These are phyloP conservation scores for Sinocyclocheilus anophthalmus DNA, from an alignment of 2,113 vertebrate genomes.

Conservation along the genomic window DNA sequence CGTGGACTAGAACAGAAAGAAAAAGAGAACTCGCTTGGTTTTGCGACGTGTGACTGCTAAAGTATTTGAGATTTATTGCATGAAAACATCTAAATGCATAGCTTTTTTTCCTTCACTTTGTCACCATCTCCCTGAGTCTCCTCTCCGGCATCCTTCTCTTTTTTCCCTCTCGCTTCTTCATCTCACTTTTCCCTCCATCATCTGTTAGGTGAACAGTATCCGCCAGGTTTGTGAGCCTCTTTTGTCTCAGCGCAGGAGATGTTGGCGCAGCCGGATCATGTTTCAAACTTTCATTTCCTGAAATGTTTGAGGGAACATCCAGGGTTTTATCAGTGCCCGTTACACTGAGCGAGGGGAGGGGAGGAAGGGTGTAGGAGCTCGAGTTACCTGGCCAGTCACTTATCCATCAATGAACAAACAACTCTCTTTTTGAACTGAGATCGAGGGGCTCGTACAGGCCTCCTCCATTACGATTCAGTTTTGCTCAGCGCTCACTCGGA, in stretches of 20 bases:
- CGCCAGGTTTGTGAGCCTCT: conserved; percentile 48
- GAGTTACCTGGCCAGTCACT: conserved; percentile 58
- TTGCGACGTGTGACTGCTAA: background rate
- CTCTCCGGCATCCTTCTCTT: conserved; percentile 15
- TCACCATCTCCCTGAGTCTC: conserved; percentile 16
- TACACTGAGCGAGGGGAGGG: conserved; percentile 51
- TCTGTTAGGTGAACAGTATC: conserved; percentile 53
- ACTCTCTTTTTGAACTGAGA: conserved; percentile 49
- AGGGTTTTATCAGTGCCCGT: conserved; percentile 60
- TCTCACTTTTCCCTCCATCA: conserved; percentile 50
- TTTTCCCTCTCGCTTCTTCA: background rate
- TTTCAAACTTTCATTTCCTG: conserved; percentile 66
- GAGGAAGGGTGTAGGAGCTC: conserved; percentile 40
- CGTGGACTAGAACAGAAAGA: background rate
- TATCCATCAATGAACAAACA: conserved; percentile 59
- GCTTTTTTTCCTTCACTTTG: background rate
- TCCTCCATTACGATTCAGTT: conserved; percentile 5
- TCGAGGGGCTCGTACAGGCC: conserved; percentile 10
- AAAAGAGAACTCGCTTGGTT: background rate
- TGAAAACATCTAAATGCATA: background rate
- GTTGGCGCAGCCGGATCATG: conserved; percentile 55
- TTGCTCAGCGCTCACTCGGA: background rate
- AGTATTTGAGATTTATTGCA: background rate
- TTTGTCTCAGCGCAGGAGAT: conserved; percentile 54
- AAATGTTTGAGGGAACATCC: conserved; percentile 65